A percentile compares a stretch with the other conserved stretches of the same genome.
These are phyloP conservation scores for Drosophila kanekoi DNA, from an alignment of 2,888 invertebrate species.

Conservation along the genomic window DNA sequence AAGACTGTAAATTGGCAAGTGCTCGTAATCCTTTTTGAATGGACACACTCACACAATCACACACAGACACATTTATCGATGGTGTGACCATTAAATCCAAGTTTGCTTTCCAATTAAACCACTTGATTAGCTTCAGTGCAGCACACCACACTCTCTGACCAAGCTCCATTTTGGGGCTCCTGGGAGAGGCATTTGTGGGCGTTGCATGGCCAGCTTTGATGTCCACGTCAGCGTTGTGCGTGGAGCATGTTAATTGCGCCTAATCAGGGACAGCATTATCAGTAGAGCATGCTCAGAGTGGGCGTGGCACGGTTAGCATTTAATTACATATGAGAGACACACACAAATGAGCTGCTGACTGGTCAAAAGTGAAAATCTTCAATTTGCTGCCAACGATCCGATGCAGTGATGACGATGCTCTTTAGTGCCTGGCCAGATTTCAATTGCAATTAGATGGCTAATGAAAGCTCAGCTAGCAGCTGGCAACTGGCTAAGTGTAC, in stretches of 20 bases:
- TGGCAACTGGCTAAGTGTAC: constrained; percentile 10
- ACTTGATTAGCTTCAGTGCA: constrained; percentile 70
- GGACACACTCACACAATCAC: constrained; percentile 5
- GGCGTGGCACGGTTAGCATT: constrained; percentile 55
- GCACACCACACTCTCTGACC: constrained; percentile 9
- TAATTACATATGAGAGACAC: constrained; percentile 62
- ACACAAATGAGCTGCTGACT: constrained; percentile 60
- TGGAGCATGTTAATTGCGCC: constrained; percentile 72
- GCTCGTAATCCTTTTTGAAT: constrained; percentile 40
- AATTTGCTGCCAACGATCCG: constrained; percentile 33
- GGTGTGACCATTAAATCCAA: constrained; percentile 72
- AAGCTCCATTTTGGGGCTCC: constrained; percentile 1
- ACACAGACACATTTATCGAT: constrained; percentile 52
- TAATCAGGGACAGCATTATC: constrained; percentile 67
- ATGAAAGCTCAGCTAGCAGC: constrained; percentile 27
- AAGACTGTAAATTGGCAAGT: constrained; percentile 9
- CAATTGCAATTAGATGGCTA: constrained; percentile 46
- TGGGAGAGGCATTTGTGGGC: constrained; percentile 37
- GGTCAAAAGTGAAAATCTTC: constrained; percentile 43
- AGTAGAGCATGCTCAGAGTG: constrained; percentile 19
- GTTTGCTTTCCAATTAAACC: constrained; percentile 80
- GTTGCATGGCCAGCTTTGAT: constrained; percentile 42
- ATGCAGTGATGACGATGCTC: constrained; percentile 17
- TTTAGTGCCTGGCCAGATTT: constrained; percentile 21
- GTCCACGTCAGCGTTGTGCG: constrained; percentile 64